Percentiles rank a stretch among this genome's conserved stretches.
These are phyloP conservation scores for Montipora capitata DNA, from an alignment of 92 coral and sea anemone species.

Conservation along the genomic window DNA sequence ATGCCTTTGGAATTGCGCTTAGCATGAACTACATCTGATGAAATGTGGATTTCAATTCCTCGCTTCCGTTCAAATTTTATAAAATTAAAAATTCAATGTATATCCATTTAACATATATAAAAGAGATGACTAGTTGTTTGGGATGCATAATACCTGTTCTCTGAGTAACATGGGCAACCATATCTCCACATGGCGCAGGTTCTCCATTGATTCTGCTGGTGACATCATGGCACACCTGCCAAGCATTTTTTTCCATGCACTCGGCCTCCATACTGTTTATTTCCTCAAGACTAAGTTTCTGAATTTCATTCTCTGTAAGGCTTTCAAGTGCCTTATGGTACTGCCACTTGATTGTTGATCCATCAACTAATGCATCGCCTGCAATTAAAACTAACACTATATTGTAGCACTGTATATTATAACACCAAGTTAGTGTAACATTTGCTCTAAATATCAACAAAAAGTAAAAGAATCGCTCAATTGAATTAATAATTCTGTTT, in stretches of 20 bases:
- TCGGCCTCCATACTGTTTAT: too few relatives aligned
- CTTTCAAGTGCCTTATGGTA: neutral
- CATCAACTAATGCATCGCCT: constrained; percentile 30
- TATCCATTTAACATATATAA: too few relatives aligned
- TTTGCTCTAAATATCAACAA: neutral
- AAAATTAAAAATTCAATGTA: neutral
- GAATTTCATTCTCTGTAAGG: neutral
- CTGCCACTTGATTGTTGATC: constrained; percentile 45
- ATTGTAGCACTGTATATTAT: neutral
- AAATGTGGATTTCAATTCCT: neutral
- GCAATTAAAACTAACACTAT: neutral
- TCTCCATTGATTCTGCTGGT: too few relatives aligned
- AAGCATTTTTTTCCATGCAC: too few relatives aligned
- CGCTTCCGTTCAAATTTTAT: neutral
- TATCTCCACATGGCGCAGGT: too few relatives aligned
- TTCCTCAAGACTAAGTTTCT: too few relatives aligned
- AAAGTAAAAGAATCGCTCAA: neutral
- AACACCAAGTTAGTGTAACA: neutral
- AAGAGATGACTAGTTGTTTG: too few relatives aligned
- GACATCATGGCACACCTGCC: too few relatives aligned
- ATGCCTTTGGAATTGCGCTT: neutral
- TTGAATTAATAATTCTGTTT: neutral
- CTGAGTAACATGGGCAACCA: too few relatives aligned
- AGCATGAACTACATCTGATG: neutral
- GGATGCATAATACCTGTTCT: too few relatives aligned